phyloP scores from a whole-genome alignment of 2,888 invertebrate genomes.

The Malthinus seriepunctatus region DNA sequence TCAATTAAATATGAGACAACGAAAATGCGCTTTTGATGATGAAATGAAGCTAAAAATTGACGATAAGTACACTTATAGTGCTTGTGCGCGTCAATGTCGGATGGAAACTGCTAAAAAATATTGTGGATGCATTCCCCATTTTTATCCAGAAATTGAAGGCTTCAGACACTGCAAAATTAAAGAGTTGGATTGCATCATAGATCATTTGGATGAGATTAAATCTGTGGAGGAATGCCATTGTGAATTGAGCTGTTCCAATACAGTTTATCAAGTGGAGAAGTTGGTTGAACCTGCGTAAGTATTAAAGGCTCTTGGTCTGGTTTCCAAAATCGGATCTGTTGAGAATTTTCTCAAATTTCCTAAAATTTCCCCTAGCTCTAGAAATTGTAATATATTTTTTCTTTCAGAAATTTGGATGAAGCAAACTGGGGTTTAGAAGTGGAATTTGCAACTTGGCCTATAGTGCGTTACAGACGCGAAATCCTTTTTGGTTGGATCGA shows the following conservation, averaged over 20 bases:
- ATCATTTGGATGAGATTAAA: slow-evolving; percentile 59
- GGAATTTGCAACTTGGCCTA: slow-evolving; percentile 78
- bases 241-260: slow-evolving; percentile 74
- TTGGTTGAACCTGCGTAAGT: slow-evolving; percentile 65
- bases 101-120: slow-evolving; percentile 65
- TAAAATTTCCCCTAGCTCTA: no score
- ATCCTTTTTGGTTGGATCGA: slow-evolving; percentile 85
- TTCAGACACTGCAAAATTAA: slow-evolving; percentile 63
- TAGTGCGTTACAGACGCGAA: slow-evolving; percentile 77
- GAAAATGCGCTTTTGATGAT: slow-evolving; percentile 73
- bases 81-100: slow-evolving; percentile 75
- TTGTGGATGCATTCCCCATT: slow-evolving; percentile 74
- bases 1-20: slow-evolving; percentile 68
- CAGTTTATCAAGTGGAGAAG: slow-evolving; percentile 76
- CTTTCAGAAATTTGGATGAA: slow-evolving; percentile 23
- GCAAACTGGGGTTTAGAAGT: slow-evolving; percentile 54
- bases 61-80: slow-evolving; percentile 68
- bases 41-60: slow-evolving; percentile 64
- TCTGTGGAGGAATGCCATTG: slow-evolving; percentile 68
- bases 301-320: no score
- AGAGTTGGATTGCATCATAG: slow-evolving; percentile 64
- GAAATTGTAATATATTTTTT: neutral
- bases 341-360: no score
- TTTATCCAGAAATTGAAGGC: slow-evolving; percentile 64
- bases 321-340: no score